These are phyloP conservation scores for Istiophorus platypterus DNA, from an alignment of 2,113 vertebrate genomes.

Conservation along the genomic window DNA sequence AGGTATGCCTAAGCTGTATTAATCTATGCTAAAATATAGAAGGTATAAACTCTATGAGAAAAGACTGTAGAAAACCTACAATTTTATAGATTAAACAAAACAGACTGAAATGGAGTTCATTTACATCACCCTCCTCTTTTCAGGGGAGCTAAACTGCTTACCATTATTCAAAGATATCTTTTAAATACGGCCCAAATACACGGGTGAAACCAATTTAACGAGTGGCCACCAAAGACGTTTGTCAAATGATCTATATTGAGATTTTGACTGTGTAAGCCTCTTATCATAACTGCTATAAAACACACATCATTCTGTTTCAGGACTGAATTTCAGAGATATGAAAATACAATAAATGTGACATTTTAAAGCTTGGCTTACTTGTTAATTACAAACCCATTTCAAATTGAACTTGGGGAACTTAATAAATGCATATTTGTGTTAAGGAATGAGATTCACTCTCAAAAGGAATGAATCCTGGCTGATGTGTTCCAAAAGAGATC, in stretches of 20 bases:
- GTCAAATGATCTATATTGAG: constrained; percentile 87
- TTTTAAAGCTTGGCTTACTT: constrained; percentile 87
- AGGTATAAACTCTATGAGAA: constrained; percentile 70
- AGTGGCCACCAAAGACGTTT: constrained; percentile 87
- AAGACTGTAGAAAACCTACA: constrained; percentile 73
- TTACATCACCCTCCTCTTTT: constrained; percentile 85
- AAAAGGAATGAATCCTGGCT: constrained; percentile 59
- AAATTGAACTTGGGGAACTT: constrained; percentile 86
- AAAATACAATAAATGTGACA: constrained; percentile 88
- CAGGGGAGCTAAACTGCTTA: constrained; percentile 85
- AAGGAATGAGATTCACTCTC: constrained; percentile 72
- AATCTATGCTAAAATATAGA: constrained; percentile 75
- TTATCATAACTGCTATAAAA: constrained; percentile 86
- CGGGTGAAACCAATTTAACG: constrained; percentile 88
- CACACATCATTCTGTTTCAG: constrained; percentile 85
- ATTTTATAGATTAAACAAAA: constrained; percentile 84
- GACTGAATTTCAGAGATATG: constrained; percentile 87
- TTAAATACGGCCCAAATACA: constrained; percentile 86
- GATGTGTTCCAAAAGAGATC: constrained; percentile 75
- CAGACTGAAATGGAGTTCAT: constrained; percentile 84
- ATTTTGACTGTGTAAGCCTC: constrained; percentile 87
- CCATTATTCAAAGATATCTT: constrained; percentile 86
- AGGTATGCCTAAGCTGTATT: constrained; percentile 78
- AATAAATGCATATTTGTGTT: constrained; percentile 82
- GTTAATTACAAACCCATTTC: constrained; percentile 87